Conservation (phyloP, 64 coral and sea anemone genomes). For the Montipora capricornis region DNA sequence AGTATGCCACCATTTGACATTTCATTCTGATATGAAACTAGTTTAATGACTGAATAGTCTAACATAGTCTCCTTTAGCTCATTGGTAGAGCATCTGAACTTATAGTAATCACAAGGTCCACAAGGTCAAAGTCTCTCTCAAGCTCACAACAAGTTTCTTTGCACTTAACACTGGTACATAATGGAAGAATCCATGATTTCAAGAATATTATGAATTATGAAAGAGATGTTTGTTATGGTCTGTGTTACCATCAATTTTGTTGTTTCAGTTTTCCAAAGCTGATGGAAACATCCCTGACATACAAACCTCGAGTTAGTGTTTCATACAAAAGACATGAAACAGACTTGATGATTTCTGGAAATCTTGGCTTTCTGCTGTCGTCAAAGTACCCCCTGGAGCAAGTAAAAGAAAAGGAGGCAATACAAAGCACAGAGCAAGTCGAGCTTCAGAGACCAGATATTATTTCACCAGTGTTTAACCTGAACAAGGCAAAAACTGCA, state of each 20-base stretch:
- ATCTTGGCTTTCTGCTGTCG: constrained; percentile 86
- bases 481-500: constrained; percentile 67
- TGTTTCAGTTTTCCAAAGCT: constrained; percentile 77
- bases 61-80: too few species aligned
- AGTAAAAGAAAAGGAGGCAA: constrained; percentile 54
- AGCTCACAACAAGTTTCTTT: too few species aligned
- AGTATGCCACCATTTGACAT: too few species aligned
- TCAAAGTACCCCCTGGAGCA: constrained; percentile 70
- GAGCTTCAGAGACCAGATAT: constrained; percentile 76
- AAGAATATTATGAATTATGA: too few species aligned
- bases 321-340: constrained; percentile 69
- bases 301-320: constrained; percentile 78
- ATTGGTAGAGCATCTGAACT: too few species aligned
- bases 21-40: too few species aligned
- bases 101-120: too few species aligned
- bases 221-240: too few species aligned
- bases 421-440: constrained; percentile 63
- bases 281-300: constrained; percentile 75
- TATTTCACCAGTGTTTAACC: constrained; percentile 93
- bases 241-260: not conserved
- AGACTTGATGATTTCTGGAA: constrained; percentile 79
- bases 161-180: too few species aligned
- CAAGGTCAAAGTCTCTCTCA: too few species aligned
- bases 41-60: too few species aligned
- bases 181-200: too few species aligned